Conservation (phyloP, 2,888 invertebrate genomes). For the Celastrina argiolus region DNA sequence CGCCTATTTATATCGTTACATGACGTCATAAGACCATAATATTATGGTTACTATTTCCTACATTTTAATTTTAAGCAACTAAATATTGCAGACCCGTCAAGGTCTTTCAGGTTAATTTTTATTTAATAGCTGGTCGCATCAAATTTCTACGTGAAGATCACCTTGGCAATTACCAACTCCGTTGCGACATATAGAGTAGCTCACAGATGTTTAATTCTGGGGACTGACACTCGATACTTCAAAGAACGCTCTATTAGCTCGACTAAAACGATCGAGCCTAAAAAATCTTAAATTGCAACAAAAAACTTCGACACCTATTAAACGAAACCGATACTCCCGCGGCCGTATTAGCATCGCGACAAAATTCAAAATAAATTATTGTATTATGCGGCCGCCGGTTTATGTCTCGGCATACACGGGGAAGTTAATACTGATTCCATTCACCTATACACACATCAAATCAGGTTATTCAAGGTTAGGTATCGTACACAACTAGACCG, state of each 20-base stretch:
- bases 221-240: background rate
- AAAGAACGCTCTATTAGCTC: background rate
- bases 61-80: background rate
- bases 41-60: background rate
- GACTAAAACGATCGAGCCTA: background rate
- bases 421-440: constrained; percentile 30
- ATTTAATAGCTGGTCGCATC: background rate
- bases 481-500: constrained; percentile 11
- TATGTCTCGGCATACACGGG: constrained; percentile 14
- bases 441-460: constrained; percentile 30
- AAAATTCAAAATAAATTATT: constrained; percentile 2
- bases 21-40: background rate
- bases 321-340: background rate
- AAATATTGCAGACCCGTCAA: background rate
- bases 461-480: constrained; percentile 33
- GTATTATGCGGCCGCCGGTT: background rate
- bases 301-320: background rate
- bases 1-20: background rate
- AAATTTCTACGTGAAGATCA: background rate
- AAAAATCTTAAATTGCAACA: background rate
- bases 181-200: background rate
- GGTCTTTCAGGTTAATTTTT: background rate
- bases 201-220: background rate
- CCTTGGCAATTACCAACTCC: background rate
- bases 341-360: background rate